These are phyloP conservation scores for Palloptera scutellata DNA, from an alignment of 2,888 invertebrate species.

Conservation along the genomic window DNA sequence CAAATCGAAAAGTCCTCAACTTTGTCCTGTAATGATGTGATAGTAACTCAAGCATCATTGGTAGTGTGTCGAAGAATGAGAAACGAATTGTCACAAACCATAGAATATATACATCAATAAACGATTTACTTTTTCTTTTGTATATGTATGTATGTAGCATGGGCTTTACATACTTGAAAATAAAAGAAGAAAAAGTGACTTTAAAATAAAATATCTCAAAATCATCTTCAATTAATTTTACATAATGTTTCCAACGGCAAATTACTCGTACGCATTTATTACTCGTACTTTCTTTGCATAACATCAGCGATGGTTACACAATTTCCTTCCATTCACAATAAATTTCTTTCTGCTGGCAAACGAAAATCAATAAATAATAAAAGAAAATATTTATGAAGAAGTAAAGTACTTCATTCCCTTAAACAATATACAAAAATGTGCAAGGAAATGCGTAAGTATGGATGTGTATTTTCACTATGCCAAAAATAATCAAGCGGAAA, in stretches of 20 bases:
- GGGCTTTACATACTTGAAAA: neutral
- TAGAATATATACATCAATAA: conserved; percentile 9
- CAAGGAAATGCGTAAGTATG: no score
- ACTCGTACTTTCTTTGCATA: no score
- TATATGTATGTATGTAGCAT: neutral
- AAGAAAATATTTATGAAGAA: no score
- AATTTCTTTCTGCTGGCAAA: conserved; percentile 14
- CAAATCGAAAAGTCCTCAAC: no score
- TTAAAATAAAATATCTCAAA: conserved; percentile 18
- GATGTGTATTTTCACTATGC: conserved; percentile 5
- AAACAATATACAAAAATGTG: no score
- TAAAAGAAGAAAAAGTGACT: conserved; percentile 20
- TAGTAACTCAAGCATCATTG: no score
- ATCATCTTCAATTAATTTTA: neutral
- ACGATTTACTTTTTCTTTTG: neutral
- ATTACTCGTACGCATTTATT: conserved; percentile 12
- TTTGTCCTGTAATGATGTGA: no score
- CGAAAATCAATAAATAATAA: no score
- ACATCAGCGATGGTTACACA: conserved; percentile 7
- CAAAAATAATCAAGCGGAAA: conserved; percentile 41
- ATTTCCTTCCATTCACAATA: conserved; percentile 23
- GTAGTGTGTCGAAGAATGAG: no score
- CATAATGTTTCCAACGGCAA: neutral
- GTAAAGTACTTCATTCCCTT: no score
- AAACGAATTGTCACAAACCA: no score